These are phyloP conservation scores for Xestia c-nigrum DNA, from an alignment of 2,888 invertebrate species.

Conservation along the genomic window DNA sequence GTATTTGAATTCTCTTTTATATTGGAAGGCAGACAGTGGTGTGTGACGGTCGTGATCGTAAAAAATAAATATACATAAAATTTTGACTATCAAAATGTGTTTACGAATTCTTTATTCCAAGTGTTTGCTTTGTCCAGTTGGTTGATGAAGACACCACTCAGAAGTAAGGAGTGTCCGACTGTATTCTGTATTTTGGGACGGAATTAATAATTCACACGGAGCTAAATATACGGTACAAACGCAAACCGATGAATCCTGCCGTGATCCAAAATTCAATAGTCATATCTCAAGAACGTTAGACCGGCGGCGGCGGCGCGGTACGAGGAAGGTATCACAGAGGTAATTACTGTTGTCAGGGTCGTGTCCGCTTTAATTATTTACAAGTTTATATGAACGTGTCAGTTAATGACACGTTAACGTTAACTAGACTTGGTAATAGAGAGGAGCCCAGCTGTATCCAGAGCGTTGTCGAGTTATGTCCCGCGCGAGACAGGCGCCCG, in stretches of 20 bases:
- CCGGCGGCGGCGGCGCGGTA: slow-evolving; percentile 27
- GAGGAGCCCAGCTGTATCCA: slow-evolving; percentile 87
- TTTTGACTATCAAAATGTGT: slow-evolving; percentile 64
- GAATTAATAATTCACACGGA: slow-evolving; percentile 47
- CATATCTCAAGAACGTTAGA: slow-evolving; percentile 57
- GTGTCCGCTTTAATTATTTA: slow-evolving; percentile 85
- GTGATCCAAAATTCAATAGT: slow-evolving; percentile 61
- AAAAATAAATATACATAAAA: slow-evolving; percentile 65
- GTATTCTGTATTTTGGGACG: slow-evolving; percentile 19
- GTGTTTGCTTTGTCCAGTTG: slow-evolving; percentile 45
- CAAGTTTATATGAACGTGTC: slow-evolving; percentile 86
- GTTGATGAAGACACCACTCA: not conserved
- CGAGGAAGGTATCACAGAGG: slow-evolving; percentile 67
- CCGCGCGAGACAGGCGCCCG: slow-evolving; percentile 88
- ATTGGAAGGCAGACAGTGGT: slow-evolving; percentile 63
- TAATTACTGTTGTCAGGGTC: slow-evolving; percentile 78
- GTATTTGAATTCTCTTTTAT: slow-evolving; percentile 70
- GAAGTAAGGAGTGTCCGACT: slow-evolving; percentile 2
- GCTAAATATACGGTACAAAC: slow-evolving; percentile 35
- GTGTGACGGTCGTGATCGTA: slow-evolving; percentile 66
- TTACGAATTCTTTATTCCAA: slow-evolving; percentile 64
- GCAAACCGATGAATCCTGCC: slow-evolving; percentile 51
- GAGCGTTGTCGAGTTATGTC: slow-evolving; percentile 88
- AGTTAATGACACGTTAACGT: slow-evolving; percentile 88
- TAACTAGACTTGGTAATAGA: slow-evolving; percentile 89